Base-by-base conservation (phyloP, 2,888 invertebrate species). In the Eurytoma adleriae region DNA sequence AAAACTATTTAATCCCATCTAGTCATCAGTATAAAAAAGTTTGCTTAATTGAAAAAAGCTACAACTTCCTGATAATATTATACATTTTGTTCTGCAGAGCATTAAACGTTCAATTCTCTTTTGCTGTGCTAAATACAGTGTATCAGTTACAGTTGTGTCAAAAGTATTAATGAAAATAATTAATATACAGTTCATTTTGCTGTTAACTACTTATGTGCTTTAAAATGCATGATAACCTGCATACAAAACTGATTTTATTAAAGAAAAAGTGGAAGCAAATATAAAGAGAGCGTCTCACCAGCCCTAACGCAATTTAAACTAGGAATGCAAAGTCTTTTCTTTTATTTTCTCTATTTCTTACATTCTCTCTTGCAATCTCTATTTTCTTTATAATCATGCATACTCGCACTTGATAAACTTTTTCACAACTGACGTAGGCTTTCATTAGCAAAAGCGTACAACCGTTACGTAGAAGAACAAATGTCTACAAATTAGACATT, bases 401-500 rank as follows among this genome's bases (percentile, higher is more conserved):
- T 54, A 27, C 57, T 30, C 57, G 56, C 54, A 24, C 13, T 70
- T 72, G 40, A 40, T 40, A 52, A 40, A 56, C 30, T 69, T 75
- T 40, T 70, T 67, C 57, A 74, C 67, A 74, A 56, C 74, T 70
- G 67, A 69, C 69, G 80, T 83, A 59, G 76, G 83, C 80, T 64
- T 85, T 84, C 27, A 67, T 82, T 82, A 82, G 80, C 78, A 80
- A 82, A 82, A 85, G 83, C 62, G 79, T 85, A 84, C 84, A 84
- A 71, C 82, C 79, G 83, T 84, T 82, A 84, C 83, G 82, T 85
- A 79, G 74, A 79, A 83, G 83, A 84, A 84, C 79, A 81, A 66
- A 81, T 81, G 82, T 82, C 81, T 84, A 85, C 82, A 81, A 80
- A 84, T 84, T 84, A 86, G 84, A 84, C 84, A 84, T 79, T 74